Evolutionary conservation across 2,113 vertebrate species (phyloP).

Genomic region (Varanus salvator): DNA sequence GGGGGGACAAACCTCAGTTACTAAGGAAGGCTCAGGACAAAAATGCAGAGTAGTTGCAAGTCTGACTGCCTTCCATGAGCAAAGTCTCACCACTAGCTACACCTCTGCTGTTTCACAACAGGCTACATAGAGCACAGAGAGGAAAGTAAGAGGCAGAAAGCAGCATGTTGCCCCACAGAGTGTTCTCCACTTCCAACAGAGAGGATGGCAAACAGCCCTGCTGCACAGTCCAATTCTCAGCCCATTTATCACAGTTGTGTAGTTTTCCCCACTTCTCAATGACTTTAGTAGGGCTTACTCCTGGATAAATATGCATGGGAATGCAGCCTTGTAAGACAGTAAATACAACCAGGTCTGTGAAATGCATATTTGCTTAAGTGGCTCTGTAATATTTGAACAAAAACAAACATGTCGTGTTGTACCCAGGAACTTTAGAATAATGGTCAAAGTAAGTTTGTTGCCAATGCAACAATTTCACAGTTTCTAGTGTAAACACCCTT

Average conservation of each 20-base stretch:
- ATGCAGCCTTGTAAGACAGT: not conserved
- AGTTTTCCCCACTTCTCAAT: not conserved
- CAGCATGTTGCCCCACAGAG: not conserved
- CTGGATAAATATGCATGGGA: no score
- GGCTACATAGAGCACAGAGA: fast-evolving
- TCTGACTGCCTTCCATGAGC: not conserved
- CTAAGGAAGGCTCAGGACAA: not conserved
- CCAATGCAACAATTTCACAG: slow-evolving; percentile 41
- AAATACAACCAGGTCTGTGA: not conserved
- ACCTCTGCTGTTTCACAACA: not conserved
- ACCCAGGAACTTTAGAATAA: slow-evolving; percentile 21
- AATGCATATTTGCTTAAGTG: not conserved
- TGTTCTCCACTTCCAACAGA: not conserved
- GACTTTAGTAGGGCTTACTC: not conserved
- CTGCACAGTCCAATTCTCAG: not conserved
- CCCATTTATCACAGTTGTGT: not conserved
- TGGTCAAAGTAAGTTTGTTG: slow-evolving; percentile 2
- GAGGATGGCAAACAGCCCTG: not conserved
- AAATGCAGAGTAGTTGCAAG: not conserved
- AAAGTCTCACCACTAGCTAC: no score
- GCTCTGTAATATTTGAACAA: not conserved
- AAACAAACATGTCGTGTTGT: not conserved
- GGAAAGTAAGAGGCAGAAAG: not conserved
- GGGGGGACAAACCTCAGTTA: not conserved
- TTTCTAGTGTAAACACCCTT: slow-evolving; percentile 39